Evolutionary conservation across 2,797 vertebrate genomes (phyloP).

Genomic region (Tamandua tetradactyla): DNA sequence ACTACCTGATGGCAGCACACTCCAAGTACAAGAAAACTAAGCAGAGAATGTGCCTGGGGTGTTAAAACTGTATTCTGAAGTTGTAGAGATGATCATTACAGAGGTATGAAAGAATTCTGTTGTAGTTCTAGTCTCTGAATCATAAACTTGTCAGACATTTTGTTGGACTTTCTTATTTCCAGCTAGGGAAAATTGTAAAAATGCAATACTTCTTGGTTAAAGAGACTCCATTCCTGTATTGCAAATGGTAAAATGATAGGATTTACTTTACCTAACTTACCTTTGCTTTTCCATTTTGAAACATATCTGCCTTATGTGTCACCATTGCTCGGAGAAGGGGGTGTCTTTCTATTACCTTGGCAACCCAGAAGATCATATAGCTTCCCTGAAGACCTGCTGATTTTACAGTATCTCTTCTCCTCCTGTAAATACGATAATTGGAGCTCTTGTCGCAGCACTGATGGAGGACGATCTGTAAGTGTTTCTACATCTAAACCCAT

Average conservation of each 20-base stretch:
- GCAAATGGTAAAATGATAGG: not conserved
- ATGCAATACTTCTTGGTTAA: not conserved
- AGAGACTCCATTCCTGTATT: not conserved
- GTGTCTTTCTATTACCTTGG: not conserved
- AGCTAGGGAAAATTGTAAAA: not conserved
- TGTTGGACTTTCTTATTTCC: not conserved
- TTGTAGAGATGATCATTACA: not conserved
- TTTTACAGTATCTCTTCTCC: not conserved
- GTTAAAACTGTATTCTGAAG: not conserved
- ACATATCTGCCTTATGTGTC: not conserved
- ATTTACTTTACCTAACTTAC: not conserved
- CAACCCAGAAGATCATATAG: not conserved
- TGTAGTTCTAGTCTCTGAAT: not conserved
- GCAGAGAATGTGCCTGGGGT: not conserved
- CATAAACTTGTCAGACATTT: not conserved
- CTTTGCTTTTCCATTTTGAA: conserved; percentile 2
- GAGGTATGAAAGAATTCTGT: not conserved
- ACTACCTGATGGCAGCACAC: conserved; percentile 53
- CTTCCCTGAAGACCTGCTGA: not conserved
- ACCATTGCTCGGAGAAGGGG: not conserved
- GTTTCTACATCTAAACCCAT: not conserved
- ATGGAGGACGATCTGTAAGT: not conserved
- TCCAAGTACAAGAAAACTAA: not conserved
- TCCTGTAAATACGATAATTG: not conserved
- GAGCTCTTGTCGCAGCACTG: not conserved